Conservation (phyloP, 2,888 invertebrate genomes). For the Noctua janthina region DNA sequence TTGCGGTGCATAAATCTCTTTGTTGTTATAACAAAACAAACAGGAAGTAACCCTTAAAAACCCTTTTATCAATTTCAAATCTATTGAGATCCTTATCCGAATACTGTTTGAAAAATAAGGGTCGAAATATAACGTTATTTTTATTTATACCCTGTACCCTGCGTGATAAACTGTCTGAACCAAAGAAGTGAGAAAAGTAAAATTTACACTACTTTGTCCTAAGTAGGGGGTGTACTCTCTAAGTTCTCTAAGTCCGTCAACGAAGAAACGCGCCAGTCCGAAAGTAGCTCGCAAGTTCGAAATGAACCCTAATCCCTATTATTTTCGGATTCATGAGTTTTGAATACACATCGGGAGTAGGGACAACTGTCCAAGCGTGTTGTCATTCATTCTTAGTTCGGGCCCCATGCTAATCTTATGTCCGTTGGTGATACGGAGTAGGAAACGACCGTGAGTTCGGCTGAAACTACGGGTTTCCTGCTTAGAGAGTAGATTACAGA, state of each 20-base stretch:
- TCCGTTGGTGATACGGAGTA: background rate
- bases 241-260: background rate
- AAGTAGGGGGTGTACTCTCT: background rate
- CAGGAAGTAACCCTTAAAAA: constrained; percentile 34
- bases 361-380: background rate
- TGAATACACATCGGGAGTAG: background rate
- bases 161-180: constrained; percentile 4
- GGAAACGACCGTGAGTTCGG: no score
- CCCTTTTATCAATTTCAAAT: constrained; percentile 63
- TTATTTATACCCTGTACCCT: constrained; percentile 38
- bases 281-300: background rate
- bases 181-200: background rate
- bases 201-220: background rate
- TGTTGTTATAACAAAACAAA: constrained; percentile 12
- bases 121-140: constrained; percentile 39
- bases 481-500: background rate
- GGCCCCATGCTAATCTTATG: background rate
- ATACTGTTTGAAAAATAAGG: constrained; percentile 51
- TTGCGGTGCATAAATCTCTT: constrained; percentile 9
- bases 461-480: background rate
- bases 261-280: background rate
- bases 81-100: constrained; percentile 46
- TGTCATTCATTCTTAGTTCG: background rate
- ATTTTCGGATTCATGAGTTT: background rate
- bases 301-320: background rate